These are phyloP conservation scores for Apogon hyalosoma DNA, from an alignment of 2,797 vertebrate genomes.

Conservation along the genomic window DNA sequence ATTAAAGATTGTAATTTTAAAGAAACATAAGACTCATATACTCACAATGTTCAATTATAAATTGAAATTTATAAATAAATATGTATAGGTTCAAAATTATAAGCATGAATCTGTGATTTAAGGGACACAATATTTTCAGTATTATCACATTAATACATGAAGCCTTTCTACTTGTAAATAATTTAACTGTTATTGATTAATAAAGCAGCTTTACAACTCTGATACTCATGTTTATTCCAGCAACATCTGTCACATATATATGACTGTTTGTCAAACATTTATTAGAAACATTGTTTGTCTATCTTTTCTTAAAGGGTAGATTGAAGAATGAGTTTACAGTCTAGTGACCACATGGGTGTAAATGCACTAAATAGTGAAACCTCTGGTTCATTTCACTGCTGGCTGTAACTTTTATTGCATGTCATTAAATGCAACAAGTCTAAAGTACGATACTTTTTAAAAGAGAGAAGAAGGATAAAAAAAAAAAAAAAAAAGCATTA, in stretches of 20 bases:
- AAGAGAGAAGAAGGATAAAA: no score
- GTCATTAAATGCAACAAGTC: no score
- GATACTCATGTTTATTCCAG: not conserved
- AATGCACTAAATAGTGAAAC: no score
- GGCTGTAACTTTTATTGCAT: no score
- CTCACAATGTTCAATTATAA: constrained; percentile 14
- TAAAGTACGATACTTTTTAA: no score
- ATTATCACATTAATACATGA: no score
- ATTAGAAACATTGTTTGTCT: not conserved
- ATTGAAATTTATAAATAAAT: constrained; percentile 8
- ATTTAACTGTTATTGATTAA: not conserved
- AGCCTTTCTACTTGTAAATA: constrained; percentile 10
- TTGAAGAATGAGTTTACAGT: no score
- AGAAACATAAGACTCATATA: constrained; percentile 1
- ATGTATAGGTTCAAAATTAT: not conserved
- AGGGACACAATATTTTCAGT: not conserved
- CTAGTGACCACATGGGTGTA: no score
- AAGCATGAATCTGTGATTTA: constrained; percentile 2
- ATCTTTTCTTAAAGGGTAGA: no score
- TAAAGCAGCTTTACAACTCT: constrained; percentile 3
- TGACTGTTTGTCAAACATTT: constrained; percentile 4
- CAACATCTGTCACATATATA: not conserved
- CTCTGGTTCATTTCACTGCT: no score
- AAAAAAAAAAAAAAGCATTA: no score
- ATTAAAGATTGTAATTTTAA: no score